Percentiles rank a stretch among this genome's conserved stretches.
These are phyloP conservation scores for Plebejus anna DNA, from an alignment of 2,888 invertebrate species.

Conservation along the genomic window DNA sequence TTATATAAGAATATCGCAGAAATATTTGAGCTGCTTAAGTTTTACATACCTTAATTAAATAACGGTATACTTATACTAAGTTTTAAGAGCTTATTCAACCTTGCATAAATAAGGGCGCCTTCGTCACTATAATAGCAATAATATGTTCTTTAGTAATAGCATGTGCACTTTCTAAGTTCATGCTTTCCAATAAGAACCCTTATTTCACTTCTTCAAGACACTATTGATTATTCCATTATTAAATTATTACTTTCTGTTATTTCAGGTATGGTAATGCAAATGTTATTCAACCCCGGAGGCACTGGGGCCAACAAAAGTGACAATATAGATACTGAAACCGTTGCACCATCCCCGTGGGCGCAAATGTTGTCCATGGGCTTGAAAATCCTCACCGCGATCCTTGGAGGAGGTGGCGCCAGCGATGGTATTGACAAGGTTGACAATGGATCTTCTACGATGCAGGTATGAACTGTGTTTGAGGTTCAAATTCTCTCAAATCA, in stretches of 20 bases:
- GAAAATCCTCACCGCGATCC: constrained; percentile 90
- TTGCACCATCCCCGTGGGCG: constrained; percentile 91
- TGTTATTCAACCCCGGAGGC: constrained; percentile 86
- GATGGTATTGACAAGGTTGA: constrained; percentile 95
- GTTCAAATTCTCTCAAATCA: constrained; percentile 36
- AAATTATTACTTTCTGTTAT: constrained; percentile 30
- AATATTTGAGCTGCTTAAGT: background rate
- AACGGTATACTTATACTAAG: background rate
- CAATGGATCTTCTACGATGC: constrained; percentile 92
- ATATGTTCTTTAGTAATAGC: background rate
- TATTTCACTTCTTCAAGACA: background rate
- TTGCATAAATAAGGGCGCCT: background rate
- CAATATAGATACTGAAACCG: constrained; percentile 83
- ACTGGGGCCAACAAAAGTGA: constrained; percentile 91
- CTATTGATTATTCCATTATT: background rate
- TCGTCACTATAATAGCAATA: background rate
- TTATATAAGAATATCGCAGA: background rate
- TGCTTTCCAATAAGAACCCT: background rate
- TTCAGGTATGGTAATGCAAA: constrained; percentile 89
- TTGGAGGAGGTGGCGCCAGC: constrained; percentile 87
- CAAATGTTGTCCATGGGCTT: constrained; percentile 92
- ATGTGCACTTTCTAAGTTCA: no score
- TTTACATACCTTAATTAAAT: background rate
- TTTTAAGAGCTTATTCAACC: background rate
- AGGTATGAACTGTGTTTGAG: constrained; percentile 79